These are phyloP conservation scores for Uria lomvia DNA, from an alignment of 2,113 vertebrate species.

Conservation along the genomic window DNA sequence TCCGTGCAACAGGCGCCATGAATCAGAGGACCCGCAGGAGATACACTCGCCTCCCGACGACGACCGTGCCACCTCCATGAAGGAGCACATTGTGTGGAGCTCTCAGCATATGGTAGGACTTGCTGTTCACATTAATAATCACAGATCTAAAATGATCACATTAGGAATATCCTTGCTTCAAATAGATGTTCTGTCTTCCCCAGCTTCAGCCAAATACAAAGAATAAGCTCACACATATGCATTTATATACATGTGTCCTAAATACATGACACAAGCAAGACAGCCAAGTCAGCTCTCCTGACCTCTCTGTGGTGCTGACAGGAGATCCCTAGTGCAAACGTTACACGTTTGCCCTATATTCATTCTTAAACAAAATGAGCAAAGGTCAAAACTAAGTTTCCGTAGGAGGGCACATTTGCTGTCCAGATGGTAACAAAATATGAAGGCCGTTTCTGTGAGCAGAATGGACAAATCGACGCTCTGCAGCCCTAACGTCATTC, in stretches of 20 bases:
- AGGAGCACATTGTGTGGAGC: neutral
- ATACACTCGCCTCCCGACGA: fast-evolving
- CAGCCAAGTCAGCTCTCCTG: neutral
- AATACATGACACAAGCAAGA: neutral
- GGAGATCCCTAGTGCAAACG: neutral
- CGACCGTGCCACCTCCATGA: fast-evolving
- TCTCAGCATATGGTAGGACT: neutral
- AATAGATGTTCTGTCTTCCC: neutral
- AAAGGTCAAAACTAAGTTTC: neutral
- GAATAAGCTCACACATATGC: neutral
- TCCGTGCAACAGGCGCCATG: fast-evolving
- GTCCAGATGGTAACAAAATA: slow-evolving; percentile 37
- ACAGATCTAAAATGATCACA: fast-evolving
- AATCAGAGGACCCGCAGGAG: neutral
- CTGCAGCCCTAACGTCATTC: neutral
- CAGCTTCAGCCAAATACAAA: neutral
- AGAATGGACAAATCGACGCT: neutral
- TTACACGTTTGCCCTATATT: neutral
- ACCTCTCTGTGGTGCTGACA: neutral
- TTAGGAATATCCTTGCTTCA: neutral
- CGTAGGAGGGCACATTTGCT: slow-evolving; percentile 45
- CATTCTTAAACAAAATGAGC: neutral
- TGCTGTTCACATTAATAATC: fast-evolving
- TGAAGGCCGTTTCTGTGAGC: slow-evolving; percentile 7
- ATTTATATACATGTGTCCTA: fast-evolving